Percentiles rank a stretch among this genome's conserved stretches.
These are phyloP conservation scores for Myotis findleyi DNA, from an alignment of 2,797 vertebrate species.

Conservation along the genomic window DNA sequence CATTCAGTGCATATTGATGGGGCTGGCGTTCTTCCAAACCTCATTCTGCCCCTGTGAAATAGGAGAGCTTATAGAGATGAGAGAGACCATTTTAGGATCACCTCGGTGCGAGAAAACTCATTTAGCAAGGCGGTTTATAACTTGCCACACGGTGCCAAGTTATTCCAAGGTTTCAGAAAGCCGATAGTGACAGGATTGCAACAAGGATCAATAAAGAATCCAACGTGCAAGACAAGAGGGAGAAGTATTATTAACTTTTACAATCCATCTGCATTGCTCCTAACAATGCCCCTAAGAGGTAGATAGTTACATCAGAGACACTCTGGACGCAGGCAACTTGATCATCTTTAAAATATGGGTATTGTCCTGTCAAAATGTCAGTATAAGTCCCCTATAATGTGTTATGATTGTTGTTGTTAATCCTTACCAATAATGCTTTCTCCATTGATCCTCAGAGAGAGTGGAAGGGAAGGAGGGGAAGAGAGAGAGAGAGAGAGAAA, in stretches of 20 bases:
- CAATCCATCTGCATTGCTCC: neutral
- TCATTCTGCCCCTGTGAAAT: conserved; percentile 37
- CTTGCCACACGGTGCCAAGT: neutral
- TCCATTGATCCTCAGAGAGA: no score
- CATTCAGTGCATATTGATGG: conserved; percentile 37
- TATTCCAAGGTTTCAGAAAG: conserved; percentile 60
- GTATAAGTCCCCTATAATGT: neutral
- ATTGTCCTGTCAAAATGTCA: neutral
- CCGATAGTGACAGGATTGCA: conserved; percentile 17
- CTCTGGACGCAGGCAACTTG: neutral
- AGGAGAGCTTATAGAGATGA: conserved; percentile 8
- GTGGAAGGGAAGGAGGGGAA: no score
- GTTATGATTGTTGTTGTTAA: neutral
- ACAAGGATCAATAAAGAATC: conserved; percentile 50
- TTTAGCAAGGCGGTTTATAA: conserved; percentile 22
- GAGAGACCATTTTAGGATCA: conserved; percentile 44
- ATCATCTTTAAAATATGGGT: conserved; percentile 42
- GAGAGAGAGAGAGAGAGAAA: no score
- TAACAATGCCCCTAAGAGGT: neutral
- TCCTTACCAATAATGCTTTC: no score
- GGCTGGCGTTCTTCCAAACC: neutral
- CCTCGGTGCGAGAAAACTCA: conserved; percentile 31
- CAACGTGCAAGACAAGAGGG: conserved; percentile 27
- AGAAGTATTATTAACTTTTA: conserved; percentile 57
- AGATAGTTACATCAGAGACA: neutral